A percentile compares a stretch with the other conserved stretches of the same genome.
These are phyloP conservation scores for Drosophila colorata DNA, from an alignment of 2,888 invertebrate species.

Conservation along the genomic window DNA sequence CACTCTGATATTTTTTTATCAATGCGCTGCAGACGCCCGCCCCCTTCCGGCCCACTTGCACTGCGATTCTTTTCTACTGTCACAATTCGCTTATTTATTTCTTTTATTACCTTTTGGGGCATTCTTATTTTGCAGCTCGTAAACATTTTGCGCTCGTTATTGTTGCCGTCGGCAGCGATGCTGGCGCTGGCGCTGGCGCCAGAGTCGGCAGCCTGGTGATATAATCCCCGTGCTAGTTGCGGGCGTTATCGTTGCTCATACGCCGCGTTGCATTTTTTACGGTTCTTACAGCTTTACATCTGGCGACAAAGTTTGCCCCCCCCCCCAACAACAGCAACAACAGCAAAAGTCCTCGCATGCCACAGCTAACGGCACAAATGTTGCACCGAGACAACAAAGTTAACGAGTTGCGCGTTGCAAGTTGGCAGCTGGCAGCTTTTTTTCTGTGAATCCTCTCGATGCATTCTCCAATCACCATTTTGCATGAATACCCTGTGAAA, in stretches of 20 bases:
- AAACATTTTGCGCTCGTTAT: conserved; percentile 59
- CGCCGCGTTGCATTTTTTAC: conserved; percentile 54
- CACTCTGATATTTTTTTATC: conserved; percentile 11
- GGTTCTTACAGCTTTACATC: conserved; percentile 45
- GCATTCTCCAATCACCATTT: conserved; percentile 37
- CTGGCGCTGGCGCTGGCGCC: conserved; percentile 33
- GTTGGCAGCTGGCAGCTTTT: too few relatives aligned
- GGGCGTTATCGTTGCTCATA: conserved; percentile 54
- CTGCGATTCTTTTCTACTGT: background rate
- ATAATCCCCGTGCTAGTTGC: conserved; percentile 36
- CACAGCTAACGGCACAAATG: conserved; percentile 35
- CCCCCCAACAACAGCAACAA: conserved; percentile 9
- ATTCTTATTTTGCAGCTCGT: conserved; percentile 49
- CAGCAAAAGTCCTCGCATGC: conserved; percentile 22
- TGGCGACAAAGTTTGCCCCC: conserved; percentile 43
- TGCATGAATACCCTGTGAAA: conserved; percentile 28
- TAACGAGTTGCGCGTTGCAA: conserved; percentile 17
- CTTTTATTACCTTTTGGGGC: conserved; percentile 43
- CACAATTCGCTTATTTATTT: conserved; percentile 22
- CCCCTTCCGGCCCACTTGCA: background rate
- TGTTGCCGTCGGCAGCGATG: conserved; percentile 13
- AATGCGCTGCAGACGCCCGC: background rate
- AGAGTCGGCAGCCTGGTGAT: conserved; percentile 31
- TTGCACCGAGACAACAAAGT: conserved; percentile 49
- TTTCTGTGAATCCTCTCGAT: background rate